phyloP scores from a whole-genome alignment of 2,797 vertebrate species.

The Clarias fuscus region DNA sequence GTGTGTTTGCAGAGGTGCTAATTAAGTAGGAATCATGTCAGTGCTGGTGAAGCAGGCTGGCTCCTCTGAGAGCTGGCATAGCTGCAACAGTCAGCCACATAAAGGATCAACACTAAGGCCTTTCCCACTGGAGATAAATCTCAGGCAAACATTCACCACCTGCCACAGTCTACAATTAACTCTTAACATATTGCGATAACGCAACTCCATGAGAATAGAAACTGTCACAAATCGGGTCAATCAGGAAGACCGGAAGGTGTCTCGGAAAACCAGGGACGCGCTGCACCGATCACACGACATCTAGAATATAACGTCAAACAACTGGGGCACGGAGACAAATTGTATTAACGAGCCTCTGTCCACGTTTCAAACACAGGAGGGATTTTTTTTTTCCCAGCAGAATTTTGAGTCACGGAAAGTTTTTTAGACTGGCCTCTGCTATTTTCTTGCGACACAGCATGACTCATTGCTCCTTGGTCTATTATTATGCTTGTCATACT shows the following conservation, averaged over 20 bases:
- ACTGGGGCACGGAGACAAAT: constrained; percentile 41
- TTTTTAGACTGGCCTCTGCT: constrained; percentile 29
- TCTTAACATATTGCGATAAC: not conserved
- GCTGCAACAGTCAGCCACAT: constrained; percentile 32
- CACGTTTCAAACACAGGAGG: constrained; percentile 21
- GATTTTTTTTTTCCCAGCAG: constrained; percentile 37
- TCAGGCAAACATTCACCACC: constrained; percentile 16
- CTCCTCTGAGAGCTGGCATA: constrained; percentile 30
- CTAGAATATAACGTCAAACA: constrained; percentile 16
- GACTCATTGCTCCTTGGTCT: constrained; percentile 11
- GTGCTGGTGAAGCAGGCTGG: constrained; percentile 24
- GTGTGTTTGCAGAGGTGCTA: constrained; percentile 46
- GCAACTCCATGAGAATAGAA: not conserved
- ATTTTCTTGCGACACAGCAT: constrained; percentile 32
- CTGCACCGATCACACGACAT: constrained; percentile 9
- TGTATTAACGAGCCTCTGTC: constrained; percentile 36
- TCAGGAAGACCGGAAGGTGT: not conserved
- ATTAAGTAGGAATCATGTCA: constrained; percentile 51
- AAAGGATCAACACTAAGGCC: constrained; percentile 26
- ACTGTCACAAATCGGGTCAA: not conserved
- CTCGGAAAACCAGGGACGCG: not conserved
- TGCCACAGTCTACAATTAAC: constrained; percentile 26
- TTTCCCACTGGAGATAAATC: constrained; percentile 27
- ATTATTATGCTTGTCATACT: constrained; percentile 16
- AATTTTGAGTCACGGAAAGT: constrained; percentile 42